Conservation (phyloP, 2,888 invertebrate genomes). For the Pachymerium ferrugineum region DNA sequence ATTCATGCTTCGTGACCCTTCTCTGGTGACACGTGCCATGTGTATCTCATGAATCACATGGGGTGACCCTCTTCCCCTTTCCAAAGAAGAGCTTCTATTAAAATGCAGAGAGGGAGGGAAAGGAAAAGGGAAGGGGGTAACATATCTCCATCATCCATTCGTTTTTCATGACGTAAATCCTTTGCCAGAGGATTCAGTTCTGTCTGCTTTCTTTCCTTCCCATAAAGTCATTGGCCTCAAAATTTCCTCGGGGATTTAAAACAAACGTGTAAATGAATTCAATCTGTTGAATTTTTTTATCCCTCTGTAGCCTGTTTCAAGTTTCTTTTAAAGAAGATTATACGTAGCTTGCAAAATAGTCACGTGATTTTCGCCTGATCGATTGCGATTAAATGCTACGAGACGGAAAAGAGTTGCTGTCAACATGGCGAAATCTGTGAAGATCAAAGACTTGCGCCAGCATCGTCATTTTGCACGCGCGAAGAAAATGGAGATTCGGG, state of each 20-base stretch:
- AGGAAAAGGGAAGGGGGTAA: background rate
- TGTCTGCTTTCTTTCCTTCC: background rate
- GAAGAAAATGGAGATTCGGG: background rate
- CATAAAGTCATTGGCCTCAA: background rate
- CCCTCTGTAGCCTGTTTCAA: background rate
- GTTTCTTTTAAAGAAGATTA: no score
- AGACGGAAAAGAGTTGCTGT: no score
- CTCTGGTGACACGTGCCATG: conserved; percentile 27
- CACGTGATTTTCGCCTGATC: no score
- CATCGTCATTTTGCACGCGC: no score
- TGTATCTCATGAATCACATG: conserved; percentile 9
- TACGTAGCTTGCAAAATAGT: no score
- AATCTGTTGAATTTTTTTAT: background rate
- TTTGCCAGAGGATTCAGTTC: background rate
- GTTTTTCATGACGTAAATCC: background rate
- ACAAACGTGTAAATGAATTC: background rate
- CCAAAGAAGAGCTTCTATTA: conserved; percentile 1
- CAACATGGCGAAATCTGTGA: no score
- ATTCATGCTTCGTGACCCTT: conserved; percentile 15
- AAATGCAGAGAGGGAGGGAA: background rate
- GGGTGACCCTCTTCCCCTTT: background rate
- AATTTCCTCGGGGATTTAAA: background rate
- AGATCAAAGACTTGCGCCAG: background rate
- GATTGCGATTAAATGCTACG: no score
- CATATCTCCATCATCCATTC: background rate